Conservation (phyloP, 2,888 invertebrate genomes). For the Tiliacea aurago region DNA sequence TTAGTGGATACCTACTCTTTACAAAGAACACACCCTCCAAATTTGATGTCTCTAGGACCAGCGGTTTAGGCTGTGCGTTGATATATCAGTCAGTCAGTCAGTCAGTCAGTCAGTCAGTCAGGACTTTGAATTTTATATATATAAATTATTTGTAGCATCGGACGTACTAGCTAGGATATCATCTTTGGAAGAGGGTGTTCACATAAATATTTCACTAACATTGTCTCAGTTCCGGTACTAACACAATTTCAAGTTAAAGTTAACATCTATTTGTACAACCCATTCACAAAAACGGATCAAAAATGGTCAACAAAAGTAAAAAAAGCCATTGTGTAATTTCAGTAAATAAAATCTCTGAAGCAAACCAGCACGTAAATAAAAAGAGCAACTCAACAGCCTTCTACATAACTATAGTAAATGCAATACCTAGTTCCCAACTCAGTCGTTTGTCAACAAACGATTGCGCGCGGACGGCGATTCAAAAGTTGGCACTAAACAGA, state of each 20-base stretch:
- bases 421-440: slow-evolving; percentile 44
- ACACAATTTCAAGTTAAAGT: neutral
- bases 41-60: no score
- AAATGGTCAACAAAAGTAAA: neutral
- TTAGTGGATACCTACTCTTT: no score
- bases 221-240: slow-evolving; percentile 1
- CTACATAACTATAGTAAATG: slow-evolving; percentile 26
- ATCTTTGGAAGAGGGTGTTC: slow-evolving; percentile 1
- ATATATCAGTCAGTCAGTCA: no score
- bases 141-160: slow-evolving; percentile 27
- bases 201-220: slow-evolving; percentile 10
- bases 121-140: no score
- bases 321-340: neutral
- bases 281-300: neutral
- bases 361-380: slow-evolving; percentile 17
- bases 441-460: slow-evolving; percentile 45
- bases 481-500: slow-evolving; percentile 44
- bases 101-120: no score
- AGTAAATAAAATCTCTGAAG: slow-evolving; percentile 22
- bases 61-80: no score
- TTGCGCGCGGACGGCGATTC: slow-evolving; percentile 22
- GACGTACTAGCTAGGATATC: slow-evolving; percentile 17
- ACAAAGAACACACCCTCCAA: no score
- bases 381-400: slow-evolving; percentile 4
- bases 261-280: neutral